These are phyloP conservation scores for Euzophera pinguis DNA, from an alignment of 2,888 invertebrate genomes.

Conservation along the genomic window DNA sequence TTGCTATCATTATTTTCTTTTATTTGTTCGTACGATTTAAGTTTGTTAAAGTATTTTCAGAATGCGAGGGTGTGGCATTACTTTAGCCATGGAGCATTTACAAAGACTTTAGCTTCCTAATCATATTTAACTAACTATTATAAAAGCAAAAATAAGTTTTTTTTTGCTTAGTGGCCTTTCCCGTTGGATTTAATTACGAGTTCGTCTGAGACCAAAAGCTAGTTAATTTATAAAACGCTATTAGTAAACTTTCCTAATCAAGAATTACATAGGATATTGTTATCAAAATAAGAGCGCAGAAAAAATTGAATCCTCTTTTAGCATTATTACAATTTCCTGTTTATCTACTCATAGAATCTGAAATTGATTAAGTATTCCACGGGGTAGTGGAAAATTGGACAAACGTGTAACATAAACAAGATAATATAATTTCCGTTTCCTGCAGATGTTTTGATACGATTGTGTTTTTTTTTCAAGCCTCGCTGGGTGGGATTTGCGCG, in stretches of 20 bases:
- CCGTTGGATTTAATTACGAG: too few species aligned
- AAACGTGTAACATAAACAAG: constrained; percentile 18
- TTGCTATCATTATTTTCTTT: not conserved
- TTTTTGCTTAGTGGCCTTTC: too few species aligned
- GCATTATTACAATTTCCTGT: not conserved
- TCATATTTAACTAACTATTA: too few species aligned
- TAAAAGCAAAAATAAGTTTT: too few species aligned
- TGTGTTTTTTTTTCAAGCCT: constrained; percentile 53
- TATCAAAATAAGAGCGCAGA: not conserved
- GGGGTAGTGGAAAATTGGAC: constrained; percentile 6
- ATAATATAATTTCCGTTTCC: constrained; percentile 32
- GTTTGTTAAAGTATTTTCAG: too few species aligned
- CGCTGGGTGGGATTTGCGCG: constrained; percentile 58
- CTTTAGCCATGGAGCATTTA: too few species aligned
- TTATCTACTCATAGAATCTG: not conserved
- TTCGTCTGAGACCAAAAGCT: too few species aligned
- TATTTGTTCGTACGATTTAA: too few species aligned
- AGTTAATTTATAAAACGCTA: not conserved
- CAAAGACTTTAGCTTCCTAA: too few species aligned
- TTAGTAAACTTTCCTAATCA: not conserved
- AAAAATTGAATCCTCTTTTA: not conserved
- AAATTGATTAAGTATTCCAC: not conserved
- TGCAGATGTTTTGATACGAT: constrained; percentile 51
- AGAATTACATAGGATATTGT: not conserved
- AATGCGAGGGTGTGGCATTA: too few species aligned